A percentile compares a stretch with the other conserved stretches of the same genome.
Conservation (phyloP, 2,797 vertebrate species). For the Sebastes trivittatus region DNA sequence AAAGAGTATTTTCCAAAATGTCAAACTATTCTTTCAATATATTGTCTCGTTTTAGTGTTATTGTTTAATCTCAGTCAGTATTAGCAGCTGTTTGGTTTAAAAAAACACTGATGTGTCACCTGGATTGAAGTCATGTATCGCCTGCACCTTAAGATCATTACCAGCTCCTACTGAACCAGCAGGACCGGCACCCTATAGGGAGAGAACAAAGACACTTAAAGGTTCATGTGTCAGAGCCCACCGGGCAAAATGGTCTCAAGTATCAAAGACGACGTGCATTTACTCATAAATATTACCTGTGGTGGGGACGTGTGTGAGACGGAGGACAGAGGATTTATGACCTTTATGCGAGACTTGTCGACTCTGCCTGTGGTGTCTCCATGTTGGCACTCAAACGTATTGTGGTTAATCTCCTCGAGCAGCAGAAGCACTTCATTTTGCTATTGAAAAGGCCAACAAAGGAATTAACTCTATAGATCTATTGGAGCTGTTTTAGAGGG, state of each 20-base stretch:
- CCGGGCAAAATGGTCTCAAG: not conserved
- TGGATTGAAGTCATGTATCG: constrained; percentile 87
- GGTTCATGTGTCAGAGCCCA: not conserved
- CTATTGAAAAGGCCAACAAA: constrained; percentile 61
- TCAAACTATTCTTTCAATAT: not conserved
- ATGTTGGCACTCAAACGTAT: constrained; percentile 84
- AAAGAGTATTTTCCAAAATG: not conserved
- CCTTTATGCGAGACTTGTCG: constrained; percentile 81
- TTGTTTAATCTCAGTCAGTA: not conserved
- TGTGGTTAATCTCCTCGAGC: constrained; percentile 77
- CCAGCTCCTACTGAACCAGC: constrained; percentile 44
- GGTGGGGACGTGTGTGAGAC: not conserved
- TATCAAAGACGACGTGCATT: not conserved
- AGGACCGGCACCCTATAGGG: constrained; percentile 45
- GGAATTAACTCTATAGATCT: not conserved
- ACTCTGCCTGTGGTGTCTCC: constrained; percentile 80
- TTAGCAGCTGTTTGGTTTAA: not conserved
- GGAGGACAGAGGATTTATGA: constrained; percentile 82
- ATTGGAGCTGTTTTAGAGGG: accelerated
- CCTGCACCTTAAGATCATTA: constrained; percentile 82
- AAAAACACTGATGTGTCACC: constrained; percentile 54
- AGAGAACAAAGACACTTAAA: constrained; percentile 6
- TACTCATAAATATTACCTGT: constrained; percentile 59
- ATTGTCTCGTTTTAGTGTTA: not conserved
- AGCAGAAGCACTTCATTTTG: constrained; percentile 86